Conservation (phyloP, 1,140 invertebrate genomes). For the Anthonomus grandis region DNA sequence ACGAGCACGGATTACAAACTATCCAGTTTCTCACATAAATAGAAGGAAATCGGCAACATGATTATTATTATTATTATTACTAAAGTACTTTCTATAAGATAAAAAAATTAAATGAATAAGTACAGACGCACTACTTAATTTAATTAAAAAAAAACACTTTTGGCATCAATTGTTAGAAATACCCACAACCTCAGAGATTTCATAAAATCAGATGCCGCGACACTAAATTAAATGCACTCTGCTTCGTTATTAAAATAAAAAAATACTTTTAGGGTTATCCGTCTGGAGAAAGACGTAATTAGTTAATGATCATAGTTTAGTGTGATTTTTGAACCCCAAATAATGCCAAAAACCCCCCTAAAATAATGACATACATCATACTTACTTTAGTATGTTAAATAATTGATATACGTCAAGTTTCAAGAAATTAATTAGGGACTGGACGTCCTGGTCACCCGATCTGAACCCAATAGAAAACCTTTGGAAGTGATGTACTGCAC, state of each 20-base stretch:
- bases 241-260: too few relatives aligned
- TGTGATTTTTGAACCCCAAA: conserved; percentile 27
- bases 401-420: not conserved
- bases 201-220: conserved; percentile 27
- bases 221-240: conserved; percentile 44
- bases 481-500: too few relatives aligned
- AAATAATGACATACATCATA: too few relatives aligned
- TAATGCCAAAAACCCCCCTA: too few relatives aligned
- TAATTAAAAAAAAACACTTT: too few relatives aligned
- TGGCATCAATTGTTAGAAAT: conserved; percentile 27
- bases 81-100: too few relatives aligned
- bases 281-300: conserved; percentile 3
- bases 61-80: not conserved
- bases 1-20: too few relatives aligned
- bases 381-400: not conserved
- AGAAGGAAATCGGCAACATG: too few relatives aligned
- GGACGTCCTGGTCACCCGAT: too few relatives aligned
- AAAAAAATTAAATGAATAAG: conserved; percentile 37
- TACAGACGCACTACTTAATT: conserved; percentile 40
- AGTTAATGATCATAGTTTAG: too few relatives aligned
- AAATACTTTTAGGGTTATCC: conserved; percentile 30
- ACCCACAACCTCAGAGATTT: conserved; percentile 26
- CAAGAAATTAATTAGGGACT: not conserved
- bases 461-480: too few relatives aligned
- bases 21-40: too few relatives aligned